Percentiles rank a stretch among this genome's conserved stretches.
Conservation (phyloP, 2,888 invertebrate genomes). For the Dryococelus australis region DNA sequence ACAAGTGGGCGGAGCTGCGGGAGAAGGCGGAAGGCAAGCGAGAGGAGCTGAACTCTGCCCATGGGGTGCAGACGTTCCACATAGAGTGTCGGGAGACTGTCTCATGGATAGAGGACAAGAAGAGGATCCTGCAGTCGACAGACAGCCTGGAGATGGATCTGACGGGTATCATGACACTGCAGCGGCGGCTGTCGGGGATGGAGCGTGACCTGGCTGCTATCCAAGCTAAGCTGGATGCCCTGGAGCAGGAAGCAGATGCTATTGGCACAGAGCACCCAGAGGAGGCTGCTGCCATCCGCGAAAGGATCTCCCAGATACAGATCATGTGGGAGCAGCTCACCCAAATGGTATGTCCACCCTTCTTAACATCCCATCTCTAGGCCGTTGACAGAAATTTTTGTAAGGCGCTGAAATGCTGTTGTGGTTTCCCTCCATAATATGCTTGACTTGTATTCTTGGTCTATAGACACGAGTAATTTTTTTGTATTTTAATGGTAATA, state of each 20-base stretch:
- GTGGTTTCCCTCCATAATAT: too few species aligned
- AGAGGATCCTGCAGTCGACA: conserved; percentile 95
- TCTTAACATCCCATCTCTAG: too few species aligned
- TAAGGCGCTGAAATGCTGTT: too few species aligned
- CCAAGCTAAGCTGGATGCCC: conserved; percentile 92
- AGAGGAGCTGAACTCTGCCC: conserved; percentile 94
- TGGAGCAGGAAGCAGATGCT: conserved; percentile 91
- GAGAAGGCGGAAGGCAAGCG: conserved; percentile 97
- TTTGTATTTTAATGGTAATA: too few species aligned
- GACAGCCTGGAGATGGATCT: conserved; percentile 99
- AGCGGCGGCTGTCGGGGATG: conserved; percentile 96
- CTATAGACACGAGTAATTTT: too few species aligned
- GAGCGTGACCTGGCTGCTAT: conserved; percentile 99
- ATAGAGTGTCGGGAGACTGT: conserved; percentile 99
- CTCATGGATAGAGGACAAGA: conserved; percentile 99
- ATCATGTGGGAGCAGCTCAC: conserved; percentile 96
- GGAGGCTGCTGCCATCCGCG: conserved; percentile 88
- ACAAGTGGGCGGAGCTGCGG: conserved; percentile 85
- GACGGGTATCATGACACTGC: conserved; percentile 97
- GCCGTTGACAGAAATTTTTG: too few species aligned
- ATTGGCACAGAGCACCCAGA: conserved; percentile 96
- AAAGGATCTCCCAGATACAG: conserved; percentile 90
- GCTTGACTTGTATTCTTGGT: too few species aligned
- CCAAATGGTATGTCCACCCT: conserved; percentile 72
- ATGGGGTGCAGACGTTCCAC: conserved; percentile 98